Base-by-base conservation (phyloP, 2,797 vertebrate genomes). In the Ptychobarbus kaznakovi region DNA sequence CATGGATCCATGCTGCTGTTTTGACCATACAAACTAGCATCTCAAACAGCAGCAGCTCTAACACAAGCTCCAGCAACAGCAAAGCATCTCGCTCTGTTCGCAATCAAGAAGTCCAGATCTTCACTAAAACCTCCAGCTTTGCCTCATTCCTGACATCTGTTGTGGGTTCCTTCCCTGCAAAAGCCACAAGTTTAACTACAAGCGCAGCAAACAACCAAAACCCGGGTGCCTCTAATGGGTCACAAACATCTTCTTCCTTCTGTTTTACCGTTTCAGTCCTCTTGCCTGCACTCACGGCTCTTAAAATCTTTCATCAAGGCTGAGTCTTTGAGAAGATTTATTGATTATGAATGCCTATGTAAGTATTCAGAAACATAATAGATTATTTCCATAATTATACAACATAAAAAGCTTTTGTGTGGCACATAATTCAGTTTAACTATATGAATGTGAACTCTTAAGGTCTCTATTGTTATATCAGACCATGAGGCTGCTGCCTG, bases 1-100 rank as follows among this genome's bases (percentile, higher is more conserved):
- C 87, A 16, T 92, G 90, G 90, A 22, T 88, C 49, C 90, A 92
- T 25, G 66, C 44, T 32, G 90, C 89, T 8, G 87, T 89, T 72
- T 74, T 92, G 73, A 86, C 86, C 49, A 58, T 56, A 6, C 12
- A 15, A 28, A 77, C 3, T 32, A 83, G 6, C 63, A 16, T 15
- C 22, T 51, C 79, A 69, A 85, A 6, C 38, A 84, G 15, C 42
- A 81, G 35, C 66, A 79, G 65, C 63, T 61, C 40, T 40, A 81
- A 46, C 20, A 56, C 53, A 20, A 69, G 28, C 61, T 70, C 70
- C 46, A 75, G 68, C 42, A 82, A 66, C 22, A 80, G 73, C 72
- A 73, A 56, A 6, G n/a, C 4, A 28, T 10, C 38, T 7, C 44
- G 20, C 4, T 0, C 32, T 13, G 2, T 2, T 66, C 11, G 0